Conservation (phyloP, 2,113 vertebrate species). For the Oryzias melastigma region DNA sequence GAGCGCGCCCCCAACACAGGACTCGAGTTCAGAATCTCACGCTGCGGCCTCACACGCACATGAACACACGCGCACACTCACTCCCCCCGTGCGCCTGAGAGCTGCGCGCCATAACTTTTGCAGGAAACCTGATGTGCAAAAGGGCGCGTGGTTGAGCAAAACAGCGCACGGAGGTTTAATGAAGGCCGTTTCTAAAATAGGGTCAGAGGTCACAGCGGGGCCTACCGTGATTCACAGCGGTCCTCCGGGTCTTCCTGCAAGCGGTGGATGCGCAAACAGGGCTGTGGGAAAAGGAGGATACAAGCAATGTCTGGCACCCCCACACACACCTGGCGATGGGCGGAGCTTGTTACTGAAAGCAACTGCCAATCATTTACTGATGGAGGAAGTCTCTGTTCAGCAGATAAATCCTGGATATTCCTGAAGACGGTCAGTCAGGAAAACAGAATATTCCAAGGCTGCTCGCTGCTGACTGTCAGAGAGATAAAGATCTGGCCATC, state of each 20-base stretch:
- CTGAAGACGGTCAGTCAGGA: conserved; percentile 64
- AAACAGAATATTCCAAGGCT: too few species aligned
- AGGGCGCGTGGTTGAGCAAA: too few species aligned
- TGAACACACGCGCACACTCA: not conserved
- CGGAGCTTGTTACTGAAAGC: conserved; percentile 43
- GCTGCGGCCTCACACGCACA: too few species aligned
- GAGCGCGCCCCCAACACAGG: too few species aligned
- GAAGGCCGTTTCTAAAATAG: conserved; percentile 8
- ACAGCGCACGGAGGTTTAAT: conserved; percentile 6
- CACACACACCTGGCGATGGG: conserved; percentile 23
- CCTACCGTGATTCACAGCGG: conserved; percentile 47
- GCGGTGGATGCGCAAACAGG: conserved; percentile 54
- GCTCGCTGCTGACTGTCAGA: conserved; percentile 35
- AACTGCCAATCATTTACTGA: conserved; percentile 77
- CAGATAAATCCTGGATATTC: conserved; percentile 52
- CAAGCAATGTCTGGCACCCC: conserved; percentile 40
- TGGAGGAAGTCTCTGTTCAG: conserved; percentile 60
- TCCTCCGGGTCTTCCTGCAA: not conserved
- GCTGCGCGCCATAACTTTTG: not conserved
- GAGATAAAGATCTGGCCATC: conserved; percentile 67
- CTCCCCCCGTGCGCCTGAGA: not conserved
- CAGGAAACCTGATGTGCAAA: conserved; percentile 46
- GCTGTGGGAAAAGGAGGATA: conserved; percentile 10
- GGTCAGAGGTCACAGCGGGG: conserved; percentile 27
- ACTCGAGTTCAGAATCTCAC: too few species aligned